Evolutionary conservation across 2,797 vertebrate species (phyloP).

Genomic region (Myripristis jacobus): DNA sequence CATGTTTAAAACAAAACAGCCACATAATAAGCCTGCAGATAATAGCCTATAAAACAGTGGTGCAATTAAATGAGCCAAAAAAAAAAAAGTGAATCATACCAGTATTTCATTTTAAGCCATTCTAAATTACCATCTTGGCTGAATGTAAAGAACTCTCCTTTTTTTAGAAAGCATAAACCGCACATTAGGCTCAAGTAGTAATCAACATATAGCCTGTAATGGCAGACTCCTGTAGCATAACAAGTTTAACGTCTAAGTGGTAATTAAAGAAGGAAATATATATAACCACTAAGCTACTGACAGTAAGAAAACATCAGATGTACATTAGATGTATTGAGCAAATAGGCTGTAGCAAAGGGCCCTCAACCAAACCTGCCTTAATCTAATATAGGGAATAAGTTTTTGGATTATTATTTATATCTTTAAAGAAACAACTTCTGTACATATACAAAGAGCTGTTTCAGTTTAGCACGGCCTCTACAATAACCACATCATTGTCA

Average conservation of each 20-base stretch:
- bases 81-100: conserved; percentile 10
- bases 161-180: conserved; percentile 56
- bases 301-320: conserved; percentile 32
- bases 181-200: conserved; percentile 58
- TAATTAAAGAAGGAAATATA: conserved; percentile 47
- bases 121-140: conserved; percentile 62
- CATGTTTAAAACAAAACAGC: conserved; percentile 24
- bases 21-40: neutral
- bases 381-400: neutral
- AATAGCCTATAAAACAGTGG: neutral
- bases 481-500: conserved; percentile 27
- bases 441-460: conserved; percentile 19
- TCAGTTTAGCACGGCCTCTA: conserved; percentile 20
- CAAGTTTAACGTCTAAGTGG: conserved; percentile 51
- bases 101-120: conserved; percentile 20
- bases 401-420: neutral
- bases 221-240: conserved; percentile 48
- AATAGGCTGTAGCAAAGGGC: conserved; percentile 2
- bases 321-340: conserved; percentile 10
- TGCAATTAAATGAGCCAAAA: neutral
- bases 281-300: conserved; percentile 19
- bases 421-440: neutral
- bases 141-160: conserved; percentile 42
- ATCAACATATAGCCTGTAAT: conserved; percentile 66
- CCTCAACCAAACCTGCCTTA: neutral